Evolutionary conservation across 2,888 invertebrate genomes (phyloP).

Genomic region (Andrena bicolor): DNA sequence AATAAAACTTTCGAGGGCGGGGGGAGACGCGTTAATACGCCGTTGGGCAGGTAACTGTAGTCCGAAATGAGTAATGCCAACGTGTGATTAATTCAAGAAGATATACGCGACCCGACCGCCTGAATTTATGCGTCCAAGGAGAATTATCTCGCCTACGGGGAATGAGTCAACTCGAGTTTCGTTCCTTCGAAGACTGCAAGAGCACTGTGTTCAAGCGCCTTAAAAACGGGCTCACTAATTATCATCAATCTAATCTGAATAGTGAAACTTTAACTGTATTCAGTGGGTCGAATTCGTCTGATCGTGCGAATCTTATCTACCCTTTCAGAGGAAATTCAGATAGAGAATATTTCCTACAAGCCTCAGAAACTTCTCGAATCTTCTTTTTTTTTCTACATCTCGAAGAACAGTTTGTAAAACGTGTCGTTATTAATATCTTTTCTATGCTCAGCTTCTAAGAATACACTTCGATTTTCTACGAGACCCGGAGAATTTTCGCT

Average conservation of each 20-base stretch:
- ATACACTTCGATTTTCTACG: slow-evolving; percentile 35
- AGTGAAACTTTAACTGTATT: no score
- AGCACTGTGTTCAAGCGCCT: background rate
- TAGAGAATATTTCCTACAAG: no score
- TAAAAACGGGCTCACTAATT: no score
- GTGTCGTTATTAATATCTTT: slow-evolving; percentile 35
- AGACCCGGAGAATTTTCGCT: slow-evolving; percentile 18
- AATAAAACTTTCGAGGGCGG: slow-evolving; percentile 16
- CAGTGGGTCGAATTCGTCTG: no score
- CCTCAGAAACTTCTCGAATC: no score
- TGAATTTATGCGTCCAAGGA: slow-evolving; percentile 46
- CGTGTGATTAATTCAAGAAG: slow-evolving; percentile 51
- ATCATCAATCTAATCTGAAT: no score
- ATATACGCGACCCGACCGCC: slow-evolving; percentile 25
- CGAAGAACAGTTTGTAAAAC: background rate
- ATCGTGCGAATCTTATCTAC: no score
- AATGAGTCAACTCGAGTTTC: slow-evolving; percentile 44
- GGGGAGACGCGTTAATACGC: slow-evolving; percentile 3
- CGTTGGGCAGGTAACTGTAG: slow-evolving; percentile 31
- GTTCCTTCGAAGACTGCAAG: background rate
- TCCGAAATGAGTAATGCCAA: slow-evolving; percentile 40
- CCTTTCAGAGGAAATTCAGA: no score
- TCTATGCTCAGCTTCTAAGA: slow-evolving; percentile 36
- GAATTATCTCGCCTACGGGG: slow-evolving; percentile 35
- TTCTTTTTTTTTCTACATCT: no score